Base-by-base conservation (phyloP, 1,140 invertebrate genomes). In the Pseudobourletiella spinata region DNA sequence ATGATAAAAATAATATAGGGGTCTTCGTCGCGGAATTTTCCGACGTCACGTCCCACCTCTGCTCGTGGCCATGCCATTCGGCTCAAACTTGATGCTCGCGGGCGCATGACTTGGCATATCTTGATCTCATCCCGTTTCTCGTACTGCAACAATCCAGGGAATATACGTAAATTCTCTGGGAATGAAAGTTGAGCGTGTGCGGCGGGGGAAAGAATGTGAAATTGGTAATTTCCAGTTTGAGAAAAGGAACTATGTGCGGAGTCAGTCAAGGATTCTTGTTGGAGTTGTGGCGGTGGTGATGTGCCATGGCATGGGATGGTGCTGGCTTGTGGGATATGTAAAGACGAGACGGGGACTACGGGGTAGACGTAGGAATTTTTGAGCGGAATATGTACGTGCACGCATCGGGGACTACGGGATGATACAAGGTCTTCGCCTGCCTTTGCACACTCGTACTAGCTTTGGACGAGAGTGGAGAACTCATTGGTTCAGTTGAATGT, bases 181-280 rank as follows among this genome's bases (percentile, higher is more conserved):
- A 39, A 11, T 39, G 8, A 39, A 39, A 39, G 35, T 14, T 14
- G 18, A 20, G 18, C 6, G 14, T n/a, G 11, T 16, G 30, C 28
- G 24, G 30, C 30, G 24, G 11, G 26, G 35, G 44, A 57, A 30
- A 57, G 35, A 57, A 57, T 57, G 56, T 57, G 39, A 57, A 57
- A 57, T 57, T 42, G 56, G 56, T 57, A 57, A 57, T 57, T 57
- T 57, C 56, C 44, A 6, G 14, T 24, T 29, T 6, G 16, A 6
- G 24, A n/a, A 8, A 14, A 6, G n/a, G n/a, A n/a, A 26, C n/a
- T n/a, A 57, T 4, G 18, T 11, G 22, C 4, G 22, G 39, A 25
- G 26, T 11, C 15, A 57, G 20, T 26, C 6, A 15, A 11, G 11
- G 51, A 54, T 32, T 56, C 11, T 26, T 43, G 48, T 51, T 46